A percentile compares a stretch with the other conserved stretches of the same genome.
Conservation (phyloP, 35 echinoderm and acorn worm species). For the Heliocidaris tuberculata region DNA sequence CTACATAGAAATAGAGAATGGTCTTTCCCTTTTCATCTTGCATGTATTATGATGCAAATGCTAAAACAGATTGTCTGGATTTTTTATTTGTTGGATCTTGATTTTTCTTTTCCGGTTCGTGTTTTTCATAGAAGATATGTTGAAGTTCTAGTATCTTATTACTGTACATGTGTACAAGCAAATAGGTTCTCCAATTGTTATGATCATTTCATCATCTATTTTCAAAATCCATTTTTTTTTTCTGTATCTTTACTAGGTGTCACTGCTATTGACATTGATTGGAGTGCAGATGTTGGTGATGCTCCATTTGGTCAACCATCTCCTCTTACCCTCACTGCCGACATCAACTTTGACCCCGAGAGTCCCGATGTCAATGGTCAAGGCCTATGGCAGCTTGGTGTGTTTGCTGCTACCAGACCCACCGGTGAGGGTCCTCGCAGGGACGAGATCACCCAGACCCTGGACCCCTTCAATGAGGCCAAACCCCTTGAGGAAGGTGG, state of each 20-base stretch:
- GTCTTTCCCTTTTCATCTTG: background rate
- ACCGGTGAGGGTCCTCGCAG: constrained; percentile 57
- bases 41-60: background rate
- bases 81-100: constrained; percentile 35
- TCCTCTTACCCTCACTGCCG: constrained; percentile 66
- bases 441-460: constrained; percentile 55
- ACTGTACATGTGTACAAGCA: background rate
- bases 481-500: constrained; percentile 57
- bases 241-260: background rate
- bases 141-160: background rate
- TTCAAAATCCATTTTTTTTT: background rate
- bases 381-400: constrained; percentile 80
- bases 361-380: constrained; percentile 56
- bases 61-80: background rate
- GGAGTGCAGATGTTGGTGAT: constrained; percentile 25
- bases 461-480: constrained; percentile 55
- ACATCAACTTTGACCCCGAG: constrained; percentile 62
- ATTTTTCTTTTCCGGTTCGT: background rate
- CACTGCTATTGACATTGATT: constrained; percentile 45
- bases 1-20: background rate
- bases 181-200: background rate
- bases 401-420: constrained; percentile 67
- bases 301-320: constrained; percentile 52
- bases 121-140: background rate
- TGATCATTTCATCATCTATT: background rate